These are phyloP conservation scores for Holocentrus rufus DNA, from an alignment of 2,797 vertebrate species.

Conservation along the genomic window DNA sequence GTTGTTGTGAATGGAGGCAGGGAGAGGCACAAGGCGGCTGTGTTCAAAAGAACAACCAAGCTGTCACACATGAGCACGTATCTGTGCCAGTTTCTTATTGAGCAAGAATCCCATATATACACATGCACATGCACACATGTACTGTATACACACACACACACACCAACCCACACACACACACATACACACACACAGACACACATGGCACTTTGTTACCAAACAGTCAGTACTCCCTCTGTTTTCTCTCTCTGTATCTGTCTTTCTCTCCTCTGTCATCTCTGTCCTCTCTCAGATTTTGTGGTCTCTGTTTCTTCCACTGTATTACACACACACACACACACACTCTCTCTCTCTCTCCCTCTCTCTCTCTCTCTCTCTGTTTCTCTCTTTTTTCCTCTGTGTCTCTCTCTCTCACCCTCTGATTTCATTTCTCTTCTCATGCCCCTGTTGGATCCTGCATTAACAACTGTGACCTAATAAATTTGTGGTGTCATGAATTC, in stretches of 20 bases:
- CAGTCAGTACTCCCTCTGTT: not conserved
- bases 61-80: conserved; percentile 61
- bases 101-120: conserved; percentile 12
- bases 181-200: not conserved
- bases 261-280: too few species aligned
- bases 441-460: conserved; percentile 10
- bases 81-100: conserved; percentile 55
- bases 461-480: conserved; percentile 63
- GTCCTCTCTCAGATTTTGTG: conserved; percentile 14
- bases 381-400: not conserved
- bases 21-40: conserved; percentile 18
- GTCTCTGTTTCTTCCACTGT: conserved; percentile 11
- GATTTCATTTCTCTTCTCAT: conserved; percentile 35
- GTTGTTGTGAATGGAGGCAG: conserved; percentile 47
- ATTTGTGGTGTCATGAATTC: conserved; percentile 55
- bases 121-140: conserved; percentile 7
- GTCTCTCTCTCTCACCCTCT: conserved; percentile 20
- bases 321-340: too few species aligned
- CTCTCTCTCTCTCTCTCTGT: conserved; percentile 12
- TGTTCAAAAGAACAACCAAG: conserved; percentile 58
- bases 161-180: not conserved
- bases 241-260: not conserved
- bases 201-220: too few species aligned
- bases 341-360: conserved; percentile 9
- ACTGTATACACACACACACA: not conserved